These are phyloP conservation scores for Unio delphinus DNA, from an alignment of 2,888 invertebrate species.

Conservation along the genomic window DNA sequence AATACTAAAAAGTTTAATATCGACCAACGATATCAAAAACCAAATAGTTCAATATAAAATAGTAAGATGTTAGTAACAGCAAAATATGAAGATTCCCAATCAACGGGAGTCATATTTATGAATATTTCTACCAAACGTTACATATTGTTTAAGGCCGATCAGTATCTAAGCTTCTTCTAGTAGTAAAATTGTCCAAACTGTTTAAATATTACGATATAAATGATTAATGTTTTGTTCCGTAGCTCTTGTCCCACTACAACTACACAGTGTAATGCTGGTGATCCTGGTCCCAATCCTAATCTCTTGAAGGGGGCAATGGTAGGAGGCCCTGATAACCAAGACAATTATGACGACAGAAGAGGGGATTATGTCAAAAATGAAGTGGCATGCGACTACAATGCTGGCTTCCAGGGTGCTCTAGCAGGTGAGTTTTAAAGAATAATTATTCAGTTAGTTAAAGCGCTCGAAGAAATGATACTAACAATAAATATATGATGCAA, in stretches of 20 bases:
- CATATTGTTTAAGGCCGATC: no score
- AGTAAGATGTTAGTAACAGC: no score
- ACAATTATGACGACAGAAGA: slow-evolving; percentile 55
- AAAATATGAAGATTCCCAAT: no score
- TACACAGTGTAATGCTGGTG: slow-evolving; percentile 10
- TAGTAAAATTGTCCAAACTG: not conserved
- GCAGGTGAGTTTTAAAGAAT: slow-evolving; percentile 45
- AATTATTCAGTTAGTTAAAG: not conserved
- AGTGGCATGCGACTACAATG: slow-evolving; percentile 64
- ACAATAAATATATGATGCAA: no score
- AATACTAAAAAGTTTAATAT: no score
- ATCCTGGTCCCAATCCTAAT: slow-evolving; percentile 42
- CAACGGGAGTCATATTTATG: no score
- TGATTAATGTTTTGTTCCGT: not conserved
- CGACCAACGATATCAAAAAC: no score
- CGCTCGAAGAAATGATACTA: no score
- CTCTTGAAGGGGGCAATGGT: slow-evolving; percentile 55
- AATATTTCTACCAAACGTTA: no score
- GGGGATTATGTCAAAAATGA: slow-evolving; percentile 60
- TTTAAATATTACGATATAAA: not conserved
- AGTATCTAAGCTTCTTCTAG: no score
- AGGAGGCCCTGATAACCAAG: slow-evolving; percentile 53
- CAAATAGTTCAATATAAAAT: no score
- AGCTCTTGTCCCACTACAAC: slow-evolving; percentile 17
- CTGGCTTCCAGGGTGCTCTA: slow-evolving; percentile 62